Evolutionary conservation across 1,140 invertebrate species (phyloP), one percentile per base, ranked within the genome.

Genomic region (Listronotus bonariensis): DNA sequence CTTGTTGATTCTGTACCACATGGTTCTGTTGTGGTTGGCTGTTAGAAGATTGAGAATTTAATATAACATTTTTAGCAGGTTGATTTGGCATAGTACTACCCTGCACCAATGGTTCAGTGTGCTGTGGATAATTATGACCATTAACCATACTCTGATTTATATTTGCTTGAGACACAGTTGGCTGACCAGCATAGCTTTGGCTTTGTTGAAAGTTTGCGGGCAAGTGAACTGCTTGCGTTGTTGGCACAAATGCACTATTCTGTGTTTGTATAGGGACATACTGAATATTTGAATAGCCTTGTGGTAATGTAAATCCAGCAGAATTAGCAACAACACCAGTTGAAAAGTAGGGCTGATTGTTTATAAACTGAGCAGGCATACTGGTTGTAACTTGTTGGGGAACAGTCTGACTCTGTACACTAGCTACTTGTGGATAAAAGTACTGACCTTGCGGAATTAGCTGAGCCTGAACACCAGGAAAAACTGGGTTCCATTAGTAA

Each of bases 191-290:
- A 55, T 76, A 77, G 6, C 72, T 75, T 52, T 77, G 76, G 63
- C 74, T 76, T 46, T 76, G 77, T 51, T 77, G 76, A 60, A 77
- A 77, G 62, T 75, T 78, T 9, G 73, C 60, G 0, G 75, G 70
- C 18, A 76, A 20, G 42, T 75, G 72, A 46, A 73, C 64, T 5
- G 67, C 65, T 61, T 76, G 74, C 26, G 72, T 72, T 32, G 76
- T 78, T 7, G 77, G 74, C 9, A 78, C 75, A 65, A 78, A 78
- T 10, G 76, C 76, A 53, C 75, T 76, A 52, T 68, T 71, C 57
- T 76, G 76, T 51, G 74, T 73, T 36, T 72, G 76, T 18, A 72
- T 64, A 14, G 72, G 74, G 20, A 77, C 74, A 52, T 77, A 78
- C 56, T 76, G 76, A 32, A 78, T 68, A 56, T 77, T 77, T n/a